These are phyloP conservation scores for Drosophila picticornis DNA, from an alignment of 2,888 invertebrate species.

Conservation along the genomic window DNA sequence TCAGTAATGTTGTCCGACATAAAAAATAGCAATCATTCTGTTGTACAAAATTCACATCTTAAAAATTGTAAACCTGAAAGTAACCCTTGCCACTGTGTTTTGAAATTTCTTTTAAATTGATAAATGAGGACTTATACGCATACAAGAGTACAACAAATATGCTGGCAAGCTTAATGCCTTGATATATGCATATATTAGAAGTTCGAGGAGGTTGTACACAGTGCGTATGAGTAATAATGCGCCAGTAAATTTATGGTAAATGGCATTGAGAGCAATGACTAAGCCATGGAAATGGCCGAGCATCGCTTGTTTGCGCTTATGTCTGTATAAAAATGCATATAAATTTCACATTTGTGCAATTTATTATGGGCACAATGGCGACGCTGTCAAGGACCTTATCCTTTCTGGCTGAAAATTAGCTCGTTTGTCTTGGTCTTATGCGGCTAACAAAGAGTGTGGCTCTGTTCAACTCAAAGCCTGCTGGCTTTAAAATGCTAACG, in stretches of 20 bases:
- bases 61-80: neutral
- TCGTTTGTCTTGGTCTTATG: conserved; percentile 73
- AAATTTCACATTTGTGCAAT: conserved; percentile 69
- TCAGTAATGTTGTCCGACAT: neutral
- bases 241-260: conserved; percentile 70
- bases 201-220: conserved; percentile 18
- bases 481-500: conserved; percentile 59
- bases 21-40: neutral
- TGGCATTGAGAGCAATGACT: conserved; percentile 29
- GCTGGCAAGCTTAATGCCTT: conserved; percentile 61
- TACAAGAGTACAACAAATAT: conserved; percentile 38
- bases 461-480: conserved; percentile 24
- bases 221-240: conserved; percentile 78
- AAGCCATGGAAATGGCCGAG: conserved; percentile 19
- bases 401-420: conserved; percentile 64
- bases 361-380: conserved; percentile 60
- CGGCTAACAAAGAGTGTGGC: conserved; percentile 32
- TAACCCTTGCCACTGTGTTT: neutral
- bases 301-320: conserved; percentile 48
- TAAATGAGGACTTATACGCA: conserved; percentile 50
- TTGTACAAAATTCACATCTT: neutral
- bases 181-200: conserved; percentile 57
- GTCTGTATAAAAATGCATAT: conserved; percentile 77
- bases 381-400: conserved; percentile 39
- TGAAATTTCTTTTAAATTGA: conserved; percentile 35